A percentile compares a stretch with the other conserved stretches of the same genome.
phyloP scores from a whole-genome alignment of 2,797 vertebrate genomes.

The Carapus acus region DNA sequence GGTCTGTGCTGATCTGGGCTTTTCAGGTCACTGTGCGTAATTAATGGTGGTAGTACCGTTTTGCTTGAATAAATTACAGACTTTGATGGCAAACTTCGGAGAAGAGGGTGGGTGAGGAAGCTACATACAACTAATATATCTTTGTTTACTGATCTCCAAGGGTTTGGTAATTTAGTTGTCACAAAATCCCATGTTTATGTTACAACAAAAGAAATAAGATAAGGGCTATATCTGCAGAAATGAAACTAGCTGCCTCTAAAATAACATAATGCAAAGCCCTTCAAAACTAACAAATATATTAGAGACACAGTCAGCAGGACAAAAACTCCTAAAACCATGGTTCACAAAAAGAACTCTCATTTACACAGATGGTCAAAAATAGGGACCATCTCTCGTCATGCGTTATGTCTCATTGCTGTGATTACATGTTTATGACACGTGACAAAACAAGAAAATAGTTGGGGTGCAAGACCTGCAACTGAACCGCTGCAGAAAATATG shows the following conservation, averaged over 20 bases:
- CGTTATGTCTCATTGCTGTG: conserved; percentile 18
- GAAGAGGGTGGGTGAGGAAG: conserved; percentile 30
- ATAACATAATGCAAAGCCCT: conserved; percentile 49
- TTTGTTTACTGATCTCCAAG: conserved; percentile 67
- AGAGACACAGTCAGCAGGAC: conserved; percentile 53
- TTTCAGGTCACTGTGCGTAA: conserved; percentile 64
- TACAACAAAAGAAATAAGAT: conserved; percentile 73
- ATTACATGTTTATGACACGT: conserved; percentile 7
- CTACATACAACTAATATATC: conserved; percentile 52
- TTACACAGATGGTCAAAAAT: conserved; percentile 27
- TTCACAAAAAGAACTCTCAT: conserved; percentile 31
- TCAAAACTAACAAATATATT: conserved; percentile 60
- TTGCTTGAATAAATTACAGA: conserved; percentile 69
- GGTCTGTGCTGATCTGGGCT: conserved; percentile 49
- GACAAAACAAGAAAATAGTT: conserved; percentile 8
- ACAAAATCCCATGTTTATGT: conserved; percentile 64
- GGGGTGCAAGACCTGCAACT: conserved; percentile 1
- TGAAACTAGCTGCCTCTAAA: conserved; percentile 63
- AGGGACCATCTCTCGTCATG: too few species aligned
- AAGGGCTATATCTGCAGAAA: conserved; percentile 56
- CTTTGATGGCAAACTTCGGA: conserved; percentile 45
- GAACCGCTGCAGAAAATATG: neutral
- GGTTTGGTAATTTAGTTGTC: conserved; percentile 69
- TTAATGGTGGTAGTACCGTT: conserved; percentile 59
- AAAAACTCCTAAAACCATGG: conserved; percentile 37